These are phyloP conservation scores for Alectura lathami DNA, from an alignment of 2,113 vertebrate species.

Conservation along the genomic window DNA sequence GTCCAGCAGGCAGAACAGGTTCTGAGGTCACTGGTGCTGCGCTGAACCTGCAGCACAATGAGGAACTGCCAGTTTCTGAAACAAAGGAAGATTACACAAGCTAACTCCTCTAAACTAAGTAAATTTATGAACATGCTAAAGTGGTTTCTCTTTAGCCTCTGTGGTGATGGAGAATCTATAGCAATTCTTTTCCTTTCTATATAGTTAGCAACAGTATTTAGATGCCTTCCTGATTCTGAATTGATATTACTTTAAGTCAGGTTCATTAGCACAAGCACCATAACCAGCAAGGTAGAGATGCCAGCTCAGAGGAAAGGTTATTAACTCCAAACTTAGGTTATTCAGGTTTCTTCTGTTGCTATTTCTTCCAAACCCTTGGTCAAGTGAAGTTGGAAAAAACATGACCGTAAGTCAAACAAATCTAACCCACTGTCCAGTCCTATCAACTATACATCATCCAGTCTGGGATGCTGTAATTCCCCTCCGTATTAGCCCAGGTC, in stretches of 20 bases:
- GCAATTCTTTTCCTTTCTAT: background rate
- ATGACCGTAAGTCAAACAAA: background rate
- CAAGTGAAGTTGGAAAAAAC: background rate
- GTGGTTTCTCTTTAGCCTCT: background rate
- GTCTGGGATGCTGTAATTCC: background rate
- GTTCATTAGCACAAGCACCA: background rate
- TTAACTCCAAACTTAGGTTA: background rate
- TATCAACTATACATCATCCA: rapidly evolving
- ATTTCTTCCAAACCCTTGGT: background rate
- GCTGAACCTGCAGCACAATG: background rate
- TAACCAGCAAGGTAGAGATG: background rate
- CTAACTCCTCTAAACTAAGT: background rate
- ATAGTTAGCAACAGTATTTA: background rate
- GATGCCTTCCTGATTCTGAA: background rate
- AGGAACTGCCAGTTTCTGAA: background rate
- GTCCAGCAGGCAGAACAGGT: background rate
- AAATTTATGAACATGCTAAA: background rate
- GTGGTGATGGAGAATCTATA: background rate
- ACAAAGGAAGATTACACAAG: background rate
- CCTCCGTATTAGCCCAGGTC: background rate
- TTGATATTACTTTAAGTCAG: background rate
- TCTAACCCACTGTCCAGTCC: background rate
- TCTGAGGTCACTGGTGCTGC: background rate
- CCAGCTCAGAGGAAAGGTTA: background rate
- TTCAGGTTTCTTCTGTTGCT: background rate